Evolutionary conservation across 2,113 vertebrate species (phyloP).

Genomic region (Bos javanicus): DNA sequence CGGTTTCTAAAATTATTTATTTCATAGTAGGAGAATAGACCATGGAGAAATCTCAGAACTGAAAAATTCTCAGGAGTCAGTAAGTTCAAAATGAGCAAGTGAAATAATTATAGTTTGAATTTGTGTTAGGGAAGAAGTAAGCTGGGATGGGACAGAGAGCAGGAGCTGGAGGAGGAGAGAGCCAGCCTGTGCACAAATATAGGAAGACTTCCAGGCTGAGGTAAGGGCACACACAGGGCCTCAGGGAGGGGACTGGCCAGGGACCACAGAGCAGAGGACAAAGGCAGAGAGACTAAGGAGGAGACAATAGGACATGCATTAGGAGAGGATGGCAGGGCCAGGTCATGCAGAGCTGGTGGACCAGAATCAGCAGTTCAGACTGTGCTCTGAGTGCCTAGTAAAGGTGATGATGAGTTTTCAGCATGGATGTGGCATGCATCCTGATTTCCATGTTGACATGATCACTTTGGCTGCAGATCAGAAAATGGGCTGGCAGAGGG

Average conservation of each 20-base stretch:
- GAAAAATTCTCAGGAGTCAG: neutral
- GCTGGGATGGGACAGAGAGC: neutral
- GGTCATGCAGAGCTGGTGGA: neutral
- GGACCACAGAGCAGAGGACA: neutral
- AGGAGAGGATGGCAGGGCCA: neutral
- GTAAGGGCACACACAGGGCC: neutral
- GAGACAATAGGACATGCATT: neutral
- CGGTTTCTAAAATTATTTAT: neutral
- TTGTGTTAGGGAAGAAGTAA: neutral
- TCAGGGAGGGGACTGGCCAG: neutral
- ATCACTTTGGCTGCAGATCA: neutral
- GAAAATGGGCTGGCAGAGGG: neutral
- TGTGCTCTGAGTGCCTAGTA: neutral
- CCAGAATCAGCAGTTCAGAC: neutral
- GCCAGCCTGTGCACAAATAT: neutral
- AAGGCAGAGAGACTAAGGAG: neutral
- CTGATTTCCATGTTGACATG: neutral
- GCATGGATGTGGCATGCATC: neutral
- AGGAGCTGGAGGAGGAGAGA: neutral
- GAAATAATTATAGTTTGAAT: neutral
- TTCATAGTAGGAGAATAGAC: neutral
- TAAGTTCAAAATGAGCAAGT: neutral
- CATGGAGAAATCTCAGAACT: neutral
- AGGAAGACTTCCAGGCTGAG: neutral
- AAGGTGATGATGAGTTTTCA: neutral